Evolutionary conservation across 1,140 invertebrate species (phyloP), one percentile per base, ranked within the genome.

Genomic region (Gonatopus flavifemur): DNA sequence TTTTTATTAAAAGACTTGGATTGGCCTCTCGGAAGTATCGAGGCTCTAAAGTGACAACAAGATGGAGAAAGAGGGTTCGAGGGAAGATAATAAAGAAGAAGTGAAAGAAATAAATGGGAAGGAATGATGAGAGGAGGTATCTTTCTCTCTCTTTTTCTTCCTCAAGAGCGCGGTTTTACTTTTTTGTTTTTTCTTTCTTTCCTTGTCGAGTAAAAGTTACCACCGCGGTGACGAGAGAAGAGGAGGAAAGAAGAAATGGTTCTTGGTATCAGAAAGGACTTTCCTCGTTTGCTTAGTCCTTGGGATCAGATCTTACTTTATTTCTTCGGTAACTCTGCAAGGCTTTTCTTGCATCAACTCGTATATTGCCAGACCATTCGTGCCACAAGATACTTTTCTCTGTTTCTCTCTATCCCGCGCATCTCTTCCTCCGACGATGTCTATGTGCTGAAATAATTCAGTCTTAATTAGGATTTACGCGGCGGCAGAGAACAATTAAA

Each of bases 401-500:
- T 53, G 43, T 48, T 61, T 59, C 18, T 44, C 41, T 37, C 47
- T 28, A 52, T 37, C 36, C 21, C 21, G 24, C 13, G 12, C 22
- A 24, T 52, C 50, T 59, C 47, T 59, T 57, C 48, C 44, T 8
- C 31, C 36, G 20, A 19, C 30, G 24, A 30, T 31, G 25, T 30
- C 24, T 35, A 37, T 48, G 32, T 42, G 52, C 48, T 52, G 48
- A 65, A 68, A 64, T 70, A 71, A 69, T 68, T 64, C 55, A 55
- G 64, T 66, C 61, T 70, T 70, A 71, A 72, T 72, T 71, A 70
- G 57, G 49, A 69, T 70, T 72, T 70, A 67, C 60, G 61, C 56
- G 45, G 39, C 47, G 41, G 40, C 52, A 46, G 59, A 54, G 66
- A 69, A 67, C 67, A 70, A 72, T 67, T 70, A 67, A 71, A 72